phyloP scores from a whole-genome alignment of 2,797 vertebrate species.

The Helostoma temminkii region DNA sequence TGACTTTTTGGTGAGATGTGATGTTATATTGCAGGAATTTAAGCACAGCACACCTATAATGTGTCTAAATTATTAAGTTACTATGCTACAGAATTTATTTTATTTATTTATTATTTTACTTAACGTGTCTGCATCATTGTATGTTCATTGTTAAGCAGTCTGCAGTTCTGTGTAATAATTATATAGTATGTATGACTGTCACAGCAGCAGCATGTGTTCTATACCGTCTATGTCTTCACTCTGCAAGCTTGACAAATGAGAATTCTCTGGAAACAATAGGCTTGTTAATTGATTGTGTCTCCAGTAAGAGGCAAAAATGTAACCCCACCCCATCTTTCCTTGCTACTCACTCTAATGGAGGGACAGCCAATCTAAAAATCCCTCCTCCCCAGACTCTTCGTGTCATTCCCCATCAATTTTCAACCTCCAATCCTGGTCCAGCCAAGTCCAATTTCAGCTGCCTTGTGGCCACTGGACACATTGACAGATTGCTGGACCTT shows the following conservation, averaged over 20 bases:
- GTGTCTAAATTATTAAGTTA: conserved; percentile 9
- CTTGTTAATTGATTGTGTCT: conserved; percentile 77
- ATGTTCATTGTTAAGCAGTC: conserved; percentile 7
- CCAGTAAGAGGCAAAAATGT: conserved; percentile 49
- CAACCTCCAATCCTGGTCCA: conserved; percentile 51
- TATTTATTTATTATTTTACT: no score
- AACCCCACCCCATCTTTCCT: conserved; percentile 44
- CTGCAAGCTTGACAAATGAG: conserved; percentile 34
- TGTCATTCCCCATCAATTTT: conserved; percentile 77
- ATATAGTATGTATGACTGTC: conserved; percentile 2
- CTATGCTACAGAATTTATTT: background rate
- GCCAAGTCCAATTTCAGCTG: conserved; percentile 76
- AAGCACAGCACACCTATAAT: background rate
- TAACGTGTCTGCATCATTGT: conserved; percentile 6
- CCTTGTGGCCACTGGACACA: conserved; percentile 68
- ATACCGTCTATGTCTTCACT: conserved; percentile 6
- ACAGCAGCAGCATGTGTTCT: conserved; percentile 18
- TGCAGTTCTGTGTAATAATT: conserved; percentile 6
- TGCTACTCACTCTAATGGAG: conserved; percentile 47
- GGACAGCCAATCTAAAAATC: conserved; percentile 67
- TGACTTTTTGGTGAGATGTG: no score
- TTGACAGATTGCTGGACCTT: conserved; percentile 69
- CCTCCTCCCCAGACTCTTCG: conserved; percentile 65
- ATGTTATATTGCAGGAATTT: background rate
- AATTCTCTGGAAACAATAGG: conserved; percentile 55